These are phyloP conservation scores for Phaonia tiefii DNA, from an alignment of 2,888 invertebrate species.

Conservation along the genomic window DNA sequence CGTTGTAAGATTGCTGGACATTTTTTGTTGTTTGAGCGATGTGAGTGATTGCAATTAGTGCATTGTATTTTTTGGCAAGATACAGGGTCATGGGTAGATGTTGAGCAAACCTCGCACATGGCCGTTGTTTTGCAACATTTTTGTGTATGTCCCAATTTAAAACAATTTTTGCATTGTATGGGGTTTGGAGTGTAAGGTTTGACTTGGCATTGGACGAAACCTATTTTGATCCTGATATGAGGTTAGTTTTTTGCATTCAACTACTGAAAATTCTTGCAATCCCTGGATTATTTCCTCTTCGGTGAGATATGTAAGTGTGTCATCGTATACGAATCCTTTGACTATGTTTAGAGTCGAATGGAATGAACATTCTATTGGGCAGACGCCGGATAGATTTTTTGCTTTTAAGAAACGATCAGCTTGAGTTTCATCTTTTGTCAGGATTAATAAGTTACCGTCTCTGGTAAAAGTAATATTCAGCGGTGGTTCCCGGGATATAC, in stretches of 20 bases:
- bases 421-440: neutral
- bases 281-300: neutral
- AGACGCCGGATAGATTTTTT: neutral
- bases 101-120: no score
- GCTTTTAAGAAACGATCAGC: neutral
- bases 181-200: constrained; percentile 5
- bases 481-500: no score
- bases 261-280: neutral
- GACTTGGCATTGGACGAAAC: no score
- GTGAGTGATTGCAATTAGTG: no score
- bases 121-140: no score
- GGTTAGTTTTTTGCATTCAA: neutral
- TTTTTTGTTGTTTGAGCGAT: no score
- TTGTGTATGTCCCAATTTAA: constrained; percentile 20
- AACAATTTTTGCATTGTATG: constrained; percentile 14
- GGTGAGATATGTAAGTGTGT: neutral
- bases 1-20: neutral
- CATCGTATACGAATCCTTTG: no score
- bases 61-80: no score
- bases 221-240: no score
- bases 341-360: constrained; percentile 10
- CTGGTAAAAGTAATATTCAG: neutral
- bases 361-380: constrained; percentile 13
- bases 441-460: neutral
- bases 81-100: no score